phyloP scores from a whole-genome alignment of 2,888 invertebrate species.

The Apodemia mormo region DNA sequence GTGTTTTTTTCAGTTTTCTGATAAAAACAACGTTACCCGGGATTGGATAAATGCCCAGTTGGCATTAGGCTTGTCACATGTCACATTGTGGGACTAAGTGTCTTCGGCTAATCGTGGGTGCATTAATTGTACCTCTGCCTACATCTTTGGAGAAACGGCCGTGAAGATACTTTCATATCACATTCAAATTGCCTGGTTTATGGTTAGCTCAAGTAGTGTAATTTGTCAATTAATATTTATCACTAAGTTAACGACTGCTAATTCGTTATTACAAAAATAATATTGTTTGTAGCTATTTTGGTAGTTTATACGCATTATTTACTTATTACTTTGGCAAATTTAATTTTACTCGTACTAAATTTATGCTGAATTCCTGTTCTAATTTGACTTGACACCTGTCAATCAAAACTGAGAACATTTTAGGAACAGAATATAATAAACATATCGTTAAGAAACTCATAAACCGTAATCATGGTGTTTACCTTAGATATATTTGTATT shows the following conservation, averaged over 20 bases:
- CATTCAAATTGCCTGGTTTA: background rate
- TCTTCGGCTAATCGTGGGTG: too few species aligned
- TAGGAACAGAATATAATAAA: constrained; percentile 6
- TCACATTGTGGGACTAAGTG: too few species aligned
- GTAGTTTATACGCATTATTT: background rate
- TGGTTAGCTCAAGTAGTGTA: background rate
- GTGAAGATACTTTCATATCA: background rate
- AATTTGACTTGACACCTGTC: constrained; percentile 5
- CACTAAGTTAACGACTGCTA: background rate
- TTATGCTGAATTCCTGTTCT: background rate
- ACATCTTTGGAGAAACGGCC: too few species aligned
- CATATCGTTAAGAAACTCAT: background rate
- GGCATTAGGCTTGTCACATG: too few species aligned
- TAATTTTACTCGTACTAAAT: background rate
- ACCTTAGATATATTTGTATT: background rate
- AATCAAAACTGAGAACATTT: constrained; percentile 1
- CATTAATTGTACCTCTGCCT: too few species aligned
- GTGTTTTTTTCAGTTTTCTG: too few species aligned
- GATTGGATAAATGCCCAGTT: too few species aligned
- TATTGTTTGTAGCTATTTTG: too few species aligned
- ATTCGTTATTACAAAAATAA: too few species aligned
- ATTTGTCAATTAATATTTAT: background rate
- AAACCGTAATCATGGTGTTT: background rate
- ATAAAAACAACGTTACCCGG: too few species aligned
- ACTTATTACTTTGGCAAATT: background rate